These are phyloP conservation scores for Tetrax tetrax DNA, from an alignment of 2,113 vertebrate species.

Conservation along the genomic window DNA sequence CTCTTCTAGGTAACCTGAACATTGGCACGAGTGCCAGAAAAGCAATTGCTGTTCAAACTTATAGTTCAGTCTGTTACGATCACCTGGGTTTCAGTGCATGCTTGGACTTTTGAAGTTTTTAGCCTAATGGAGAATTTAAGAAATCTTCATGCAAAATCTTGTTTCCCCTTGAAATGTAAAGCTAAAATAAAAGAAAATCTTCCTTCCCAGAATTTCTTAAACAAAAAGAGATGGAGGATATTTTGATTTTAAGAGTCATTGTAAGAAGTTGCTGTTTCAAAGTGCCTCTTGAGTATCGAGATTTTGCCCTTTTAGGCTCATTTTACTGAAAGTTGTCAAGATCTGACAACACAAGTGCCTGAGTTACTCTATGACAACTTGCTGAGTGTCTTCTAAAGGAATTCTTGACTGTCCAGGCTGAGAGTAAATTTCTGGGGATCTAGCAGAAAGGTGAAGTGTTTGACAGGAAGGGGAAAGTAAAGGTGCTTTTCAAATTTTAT, in stretches of 20 bases:
- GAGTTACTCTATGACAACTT: not conserved
- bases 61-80: not conserved
- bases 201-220: not conserved
- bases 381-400: not conserved
- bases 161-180: not conserved
- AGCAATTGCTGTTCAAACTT: accelerated
- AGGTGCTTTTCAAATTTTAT: not conserved
- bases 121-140: not conserved
- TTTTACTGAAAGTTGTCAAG: not conserved
- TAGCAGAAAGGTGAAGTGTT: not conserved
- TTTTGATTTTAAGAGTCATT: not conserved
- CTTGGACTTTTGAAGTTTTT: not conserved
- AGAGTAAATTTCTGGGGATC: not conserved
- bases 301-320: not conserved
- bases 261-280: not conserved
- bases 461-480: not conserved
- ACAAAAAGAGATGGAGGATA: not conserved
- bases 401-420: not conserved
- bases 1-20: not conserved
- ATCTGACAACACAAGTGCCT: not conserved
- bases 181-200: not conserved
- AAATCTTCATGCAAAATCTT: not conserved
- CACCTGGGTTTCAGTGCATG: not conserved
- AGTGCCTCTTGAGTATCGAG: not conserved
- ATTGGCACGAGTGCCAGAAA: not conserved